These are phyloP conservation scores for Yoshiicerus persimilis DNA, from an alignment of 1,140 invertebrate species.

Conservation along the genomic window DNA sequence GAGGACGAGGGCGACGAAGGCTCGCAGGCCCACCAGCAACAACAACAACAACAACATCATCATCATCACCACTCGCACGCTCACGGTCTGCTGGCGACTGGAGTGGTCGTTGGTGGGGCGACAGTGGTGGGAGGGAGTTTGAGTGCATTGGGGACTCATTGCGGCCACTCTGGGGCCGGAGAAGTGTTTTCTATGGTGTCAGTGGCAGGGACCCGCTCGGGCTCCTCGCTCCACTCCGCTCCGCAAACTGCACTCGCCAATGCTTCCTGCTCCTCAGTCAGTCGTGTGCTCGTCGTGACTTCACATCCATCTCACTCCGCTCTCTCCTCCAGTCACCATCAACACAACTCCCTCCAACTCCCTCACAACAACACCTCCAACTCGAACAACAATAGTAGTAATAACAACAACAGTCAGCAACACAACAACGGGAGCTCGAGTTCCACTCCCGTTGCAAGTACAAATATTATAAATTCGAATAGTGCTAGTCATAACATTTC, in stretches of 20 bases:
- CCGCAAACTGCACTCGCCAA: neutral
- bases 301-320: conserved; percentile 34
- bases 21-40: neutral
- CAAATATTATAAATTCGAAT: neutral
- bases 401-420: neutral
- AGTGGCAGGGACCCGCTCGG: conserved; percentile 7
- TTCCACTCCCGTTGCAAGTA: neutral
- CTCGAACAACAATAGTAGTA: neutral
- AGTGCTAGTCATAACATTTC: conserved; percentile 6
- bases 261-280: conserved; percentile 25
- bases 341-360: neutral
- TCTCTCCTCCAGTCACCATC: neutral
- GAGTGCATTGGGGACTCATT: conserved; percentile 20
- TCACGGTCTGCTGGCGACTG: neutral
- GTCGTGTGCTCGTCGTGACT: conserved; percentile 47
- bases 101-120: neutral
- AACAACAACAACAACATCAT: neutral
- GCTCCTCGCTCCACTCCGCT: conserved; percentile 1
- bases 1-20: neutral
- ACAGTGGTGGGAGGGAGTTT: conserved; percentile 1
- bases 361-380: neutral
- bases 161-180: conserved; percentile 6
- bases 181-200: conserved; percentile 38
- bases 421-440: neutral
- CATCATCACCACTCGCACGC: neutral